These are phyloP conservation scores for Pollenia angustigena DNA, from an alignment of 2,888 invertebrate genomes.

Conservation along the genomic window DNA sequence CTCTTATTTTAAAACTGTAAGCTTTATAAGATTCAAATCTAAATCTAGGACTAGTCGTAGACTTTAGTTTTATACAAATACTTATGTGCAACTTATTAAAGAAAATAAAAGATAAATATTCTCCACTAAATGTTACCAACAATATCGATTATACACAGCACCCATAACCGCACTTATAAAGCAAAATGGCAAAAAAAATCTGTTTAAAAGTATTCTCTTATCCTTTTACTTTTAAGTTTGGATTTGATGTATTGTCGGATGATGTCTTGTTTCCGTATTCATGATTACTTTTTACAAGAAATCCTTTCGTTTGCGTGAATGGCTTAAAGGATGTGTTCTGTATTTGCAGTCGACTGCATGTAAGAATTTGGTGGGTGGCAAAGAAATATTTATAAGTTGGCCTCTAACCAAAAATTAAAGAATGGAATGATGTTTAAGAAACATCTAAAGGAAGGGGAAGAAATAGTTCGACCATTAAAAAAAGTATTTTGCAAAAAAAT, in stretches of 20 bases:
- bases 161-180: not conserved
- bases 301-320: slow-evolving; percentile 82
- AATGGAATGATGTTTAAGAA: not conserved
- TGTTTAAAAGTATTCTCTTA: slow-evolving; percentile 36
- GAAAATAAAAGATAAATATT: too few species aligned
- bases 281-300: slow-evolving; percentile 79
- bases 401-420: slow-evolving; percentile 1
- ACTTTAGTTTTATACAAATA: too few species aligned
- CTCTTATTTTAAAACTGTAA: too few species aligned
- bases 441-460: slow-evolving; percentile 77
- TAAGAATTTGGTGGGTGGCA: slow-evolving; percentile 18
- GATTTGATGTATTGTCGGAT: slow-evolving; percentile 22
- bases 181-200: not conserved
- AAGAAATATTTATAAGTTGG: slow-evolving; percentile 28
- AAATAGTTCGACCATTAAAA: slow-evolving; percentile 80
- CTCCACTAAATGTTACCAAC: not conserved
- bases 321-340: slow-evolving; percentile 75
- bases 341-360: slow-evolving; percentile 40
- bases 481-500: slow-evolving; percentile 50
- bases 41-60: too few species aligned
- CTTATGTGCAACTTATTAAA: too few species aligned
- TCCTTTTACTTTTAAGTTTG: slow-evolving; percentile 43
- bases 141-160: not conserved
- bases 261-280: slow-evolving; percentile 23
- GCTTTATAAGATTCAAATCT: too few species aligned